Evolutionary conservation across 2,113 vertebrate species (phyloP).

Genomic region (Gobiocypris rarus): DNA sequence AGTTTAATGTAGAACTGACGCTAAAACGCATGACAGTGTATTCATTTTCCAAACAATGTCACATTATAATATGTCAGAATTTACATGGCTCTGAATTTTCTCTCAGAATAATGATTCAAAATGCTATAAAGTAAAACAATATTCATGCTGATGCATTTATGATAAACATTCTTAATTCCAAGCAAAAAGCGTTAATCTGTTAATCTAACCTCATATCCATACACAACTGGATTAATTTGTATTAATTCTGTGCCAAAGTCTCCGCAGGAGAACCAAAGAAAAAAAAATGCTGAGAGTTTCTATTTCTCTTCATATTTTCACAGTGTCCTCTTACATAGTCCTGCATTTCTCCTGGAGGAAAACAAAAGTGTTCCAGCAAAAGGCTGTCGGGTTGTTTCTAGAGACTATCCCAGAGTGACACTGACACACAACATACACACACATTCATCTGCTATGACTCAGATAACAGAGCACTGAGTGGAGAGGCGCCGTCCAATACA

Average conservation of each 20-base stretch:
- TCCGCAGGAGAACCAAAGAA: neutral
- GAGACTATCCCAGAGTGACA: constrained; percentile 6
- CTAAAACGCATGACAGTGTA: neutral
- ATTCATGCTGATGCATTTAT: neutral
- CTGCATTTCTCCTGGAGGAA: neutral
- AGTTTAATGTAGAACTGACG: no score
- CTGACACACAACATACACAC: neutral
- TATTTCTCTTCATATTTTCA: constrained; percentile 13
- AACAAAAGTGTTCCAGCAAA: neutral
- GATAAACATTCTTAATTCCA: no score
- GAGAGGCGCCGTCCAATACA: constrained; percentile 91
- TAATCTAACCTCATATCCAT: neutral
- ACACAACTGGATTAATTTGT: neutral
- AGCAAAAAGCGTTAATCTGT: no score
- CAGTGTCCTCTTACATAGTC: neutral
- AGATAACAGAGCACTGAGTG: constrained; percentile 70
- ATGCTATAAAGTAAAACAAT: neutral
- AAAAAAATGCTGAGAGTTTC: neutral
- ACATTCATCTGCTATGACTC: neutral
- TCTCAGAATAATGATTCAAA: neutral
- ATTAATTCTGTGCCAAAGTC: constrained; percentile 8
- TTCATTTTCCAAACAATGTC: neutral
- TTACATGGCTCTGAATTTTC: neutral
- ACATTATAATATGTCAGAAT: neutral
- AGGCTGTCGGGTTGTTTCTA: neutral